Base-by-base conservation (phyloP, 2,113 vertebrate species). In the Platysternon megacephalum region DNA sequence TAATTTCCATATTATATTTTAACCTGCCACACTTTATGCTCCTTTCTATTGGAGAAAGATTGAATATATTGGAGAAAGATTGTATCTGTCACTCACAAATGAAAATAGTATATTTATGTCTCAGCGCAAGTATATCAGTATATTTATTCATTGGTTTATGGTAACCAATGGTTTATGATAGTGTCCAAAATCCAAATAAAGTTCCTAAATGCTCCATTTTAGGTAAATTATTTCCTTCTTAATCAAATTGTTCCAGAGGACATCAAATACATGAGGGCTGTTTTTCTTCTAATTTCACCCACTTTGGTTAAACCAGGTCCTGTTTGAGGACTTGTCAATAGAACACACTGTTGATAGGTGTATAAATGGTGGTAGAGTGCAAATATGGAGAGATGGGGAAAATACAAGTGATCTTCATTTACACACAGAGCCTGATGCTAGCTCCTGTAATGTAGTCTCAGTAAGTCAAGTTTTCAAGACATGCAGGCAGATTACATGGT, bases 1-100 rank as follows among this genome's bases (percentile, higher is more conserved):
- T 90, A 61, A 94, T 95, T 97, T 96, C 11, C 87, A 89, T 94
- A 14, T 96, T 95, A 94, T 78, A 92, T 95, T 96, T 94, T 88
- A 94, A 87, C 82, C 87, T 95, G 87, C 44, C 86, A 97, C 86
- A 95, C 94, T 92, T 90, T 52, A 56, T 82, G 81, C 49, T 92
- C 1, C 79, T 82, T 95, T 91, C 88, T 84, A 79, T 1, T 3
- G 61, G 80, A 95, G 79, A 90, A 93, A 94, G 78, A 91, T 72
- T 91, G 80, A 96, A 91, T 96, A 93, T 84, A 82, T 1, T 3
- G 61, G 80, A 95, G 76, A 90, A 93, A 94, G 61, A 91, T 72
- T 91, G 78, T 93, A 76, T 90, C 94, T 94, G 85, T 92, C 90
- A 96, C 68, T 76, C 42, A 24, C 26, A 84, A 85, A 84, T 35